These are phyloP conservation scores for Zaprionus ghesquierei DNA, from an alignment of 1,140 invertebrate genomes.

Conservation along the genomic window DNA sequence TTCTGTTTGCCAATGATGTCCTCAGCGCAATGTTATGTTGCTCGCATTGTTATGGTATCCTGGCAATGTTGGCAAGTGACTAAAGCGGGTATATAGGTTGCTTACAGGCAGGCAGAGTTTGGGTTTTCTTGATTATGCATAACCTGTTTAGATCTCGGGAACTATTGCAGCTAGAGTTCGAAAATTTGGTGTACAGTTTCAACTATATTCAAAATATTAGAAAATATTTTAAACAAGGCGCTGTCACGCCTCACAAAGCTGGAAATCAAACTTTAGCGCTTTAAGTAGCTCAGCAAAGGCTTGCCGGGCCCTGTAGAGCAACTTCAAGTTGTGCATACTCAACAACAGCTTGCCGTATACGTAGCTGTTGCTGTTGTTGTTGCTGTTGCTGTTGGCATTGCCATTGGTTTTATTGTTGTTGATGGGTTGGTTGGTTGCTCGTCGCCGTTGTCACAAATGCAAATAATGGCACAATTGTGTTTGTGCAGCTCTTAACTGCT, in stretches of 20 bases:
- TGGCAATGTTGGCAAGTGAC: not conserved
- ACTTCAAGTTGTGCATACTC: not conserved
- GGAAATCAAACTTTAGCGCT: no score
- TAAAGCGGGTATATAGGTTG: not conserved
- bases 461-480: constrained; percentile 79
- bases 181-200: not conserved
- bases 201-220: not conserved
- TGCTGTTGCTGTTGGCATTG: constrained; percentile 55
- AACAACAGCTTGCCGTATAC: not conserved
- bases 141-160: not conserved
- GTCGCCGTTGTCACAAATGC: constrained; percentile 74
- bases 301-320: not conserved
- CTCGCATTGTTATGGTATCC: constrained; percentile 8
- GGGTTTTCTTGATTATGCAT: no score
- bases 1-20: constrained; percentile 63
- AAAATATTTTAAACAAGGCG: not conserved
- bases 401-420: constrained; percentile 72
- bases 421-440: constrained; percentile 45
- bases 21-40: constrained; percentile 45
- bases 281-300: no score
- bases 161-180: not conserved
- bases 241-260: not conserved
- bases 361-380: not conserved
- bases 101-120: not conserved
- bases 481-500: constrained; percentile 62